Conservation (phyloP, 2,797 vertebrate species). For the Phoxinus dragarum region DNA sequence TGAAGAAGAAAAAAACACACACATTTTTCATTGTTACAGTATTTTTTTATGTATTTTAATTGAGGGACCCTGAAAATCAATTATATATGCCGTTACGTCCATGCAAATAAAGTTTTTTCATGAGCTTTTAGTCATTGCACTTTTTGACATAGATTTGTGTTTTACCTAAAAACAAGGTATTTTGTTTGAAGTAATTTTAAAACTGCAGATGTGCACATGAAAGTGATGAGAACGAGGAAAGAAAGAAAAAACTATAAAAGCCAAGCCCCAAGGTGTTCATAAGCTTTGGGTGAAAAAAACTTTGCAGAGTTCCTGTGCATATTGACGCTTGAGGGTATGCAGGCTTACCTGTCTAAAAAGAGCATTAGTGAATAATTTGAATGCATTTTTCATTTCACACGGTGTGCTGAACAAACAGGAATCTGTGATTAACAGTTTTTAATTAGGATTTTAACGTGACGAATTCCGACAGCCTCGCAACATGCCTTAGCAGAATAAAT, state of each 20-base stretch:
- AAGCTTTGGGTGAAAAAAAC: constrained; percentile 61
- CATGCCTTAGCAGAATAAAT: constrained; percentile 79
- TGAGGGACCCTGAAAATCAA: background rate
- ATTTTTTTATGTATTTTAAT: background rate
- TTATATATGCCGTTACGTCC: background rate
- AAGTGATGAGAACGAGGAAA: constrained; percentile 38
- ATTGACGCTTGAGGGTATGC: constrained; percentile 77
- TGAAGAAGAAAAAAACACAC: constrained; percentile 6
- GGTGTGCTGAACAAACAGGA: constrained; percentile 89
- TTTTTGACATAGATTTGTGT: constrained; percentile 7
- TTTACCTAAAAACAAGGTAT: constrained; percentile 50
- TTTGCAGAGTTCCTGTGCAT: constrained; percentile 72
- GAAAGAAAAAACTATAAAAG: constrained; percentile 44
- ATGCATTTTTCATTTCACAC: constrained; percentile 88
- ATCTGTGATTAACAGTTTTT: constrained; percentile 88
- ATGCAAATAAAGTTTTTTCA: background rate
- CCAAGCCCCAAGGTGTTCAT: constrained; percentile 63
- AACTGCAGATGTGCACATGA: constrained; percentile 61
- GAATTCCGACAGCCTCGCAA: constrained; percentile 80
- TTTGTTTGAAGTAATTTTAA: constrained; percentile 60
- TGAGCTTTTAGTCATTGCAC: background rate
- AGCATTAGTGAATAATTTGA: constrained; percentile 89
- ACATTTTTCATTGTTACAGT: background rate
- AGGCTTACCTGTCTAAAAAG: constrained; percentile 89
- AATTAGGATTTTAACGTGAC: constrained; percentile 89